Base-by-base conservation (phyloP, 2,113 vertebrate genomes). In the Pogona vitticeps region DNA sequence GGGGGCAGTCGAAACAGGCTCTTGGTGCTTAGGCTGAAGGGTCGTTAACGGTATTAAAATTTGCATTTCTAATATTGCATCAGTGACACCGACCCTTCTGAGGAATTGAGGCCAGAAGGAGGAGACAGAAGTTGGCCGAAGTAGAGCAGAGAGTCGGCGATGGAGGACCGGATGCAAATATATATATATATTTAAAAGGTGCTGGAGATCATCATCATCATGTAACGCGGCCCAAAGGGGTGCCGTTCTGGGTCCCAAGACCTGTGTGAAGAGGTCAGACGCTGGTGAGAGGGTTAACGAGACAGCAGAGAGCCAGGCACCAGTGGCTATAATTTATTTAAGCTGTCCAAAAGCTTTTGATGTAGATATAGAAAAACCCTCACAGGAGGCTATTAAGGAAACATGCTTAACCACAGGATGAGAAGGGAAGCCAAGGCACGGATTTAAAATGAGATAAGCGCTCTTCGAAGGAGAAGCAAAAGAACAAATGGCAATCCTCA, bases 311-410 rank as follows among this genome's bases (percentile, higher is more conserved):
- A 86, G 79, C 80, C 76, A 7, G 33, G 21, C 59, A 88, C n/a
- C 52, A 0, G 0, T 87, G 88, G 67, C 76, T 88, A 84, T 93
- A 93, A 94, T 91, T 92, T 94, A 94, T 95, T 94, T 91, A 90
- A 87, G 86, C 90, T 95, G 92, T 92, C 83, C 87, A 92, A 95
- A 94, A 77, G 88, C 90, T 93, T 94, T 94, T 93, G 93, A 94
- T 94, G 90, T 90, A 90, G 87, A 76, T 17, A 40, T 23, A 46
- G 31, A 58, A 46, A 76, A 63, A 85, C 88, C 76, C 78, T 91
- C 83, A 78, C 77, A 92, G 89, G 89, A 94, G 87, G 82, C 91
- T 91, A 89, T 91, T 94, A 91, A 94, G 83, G 86, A 94, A 94
- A 90, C 89, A 68, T 87, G 92, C 92, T 68, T 92, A 92, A 92